phyloP scores from a whole-genome alignment of 1,140 invertebrate genomes.

The Diorhabda sublineata region DNA sequence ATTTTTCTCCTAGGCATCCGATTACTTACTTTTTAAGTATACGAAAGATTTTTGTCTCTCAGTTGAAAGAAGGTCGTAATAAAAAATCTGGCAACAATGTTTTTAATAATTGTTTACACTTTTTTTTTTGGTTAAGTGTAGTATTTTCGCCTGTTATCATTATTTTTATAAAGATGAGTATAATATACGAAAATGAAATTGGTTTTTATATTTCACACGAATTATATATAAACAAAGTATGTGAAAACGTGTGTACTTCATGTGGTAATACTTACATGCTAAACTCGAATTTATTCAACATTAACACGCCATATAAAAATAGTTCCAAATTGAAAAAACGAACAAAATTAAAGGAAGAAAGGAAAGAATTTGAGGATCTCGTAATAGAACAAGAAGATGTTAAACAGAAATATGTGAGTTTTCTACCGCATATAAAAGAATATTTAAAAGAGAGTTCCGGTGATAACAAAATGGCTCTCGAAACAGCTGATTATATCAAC shows the following conservation, averaged over 20 bases:
- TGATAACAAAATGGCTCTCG: constrained; percentile 30
- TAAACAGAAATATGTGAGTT: constrained; percentile 14
- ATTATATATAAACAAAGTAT: constrained; percentile 30
- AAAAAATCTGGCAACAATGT: no score
- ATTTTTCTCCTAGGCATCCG: no score
- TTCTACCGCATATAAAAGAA: constrained; percentile 7
- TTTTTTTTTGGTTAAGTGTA: no score
- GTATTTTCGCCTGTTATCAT: no score
- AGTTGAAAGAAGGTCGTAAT: no score
- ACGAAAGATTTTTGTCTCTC: no score
- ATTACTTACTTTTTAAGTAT: no score
- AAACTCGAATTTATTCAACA: constrained; percentile 28
- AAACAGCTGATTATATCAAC: constrained; percentile 21
- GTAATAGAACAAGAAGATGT: constrained; percentile 20
- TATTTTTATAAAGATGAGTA: constrained; percentile 26
- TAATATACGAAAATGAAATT: constrained; percentile 27
- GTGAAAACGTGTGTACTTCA: constrained; percentile 11
- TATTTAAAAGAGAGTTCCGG: constrained; percentile 11
- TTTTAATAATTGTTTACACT: no score
- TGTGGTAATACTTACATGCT: constrained; percentile 12
- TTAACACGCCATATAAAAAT: constrained; percentile 24
- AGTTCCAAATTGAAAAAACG: constrained; percentile 12
- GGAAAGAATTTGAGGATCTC: not conserved
- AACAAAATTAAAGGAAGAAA: constrained; percentile 12
- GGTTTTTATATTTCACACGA: constrained; percentile 32